phyloP scores from a whole-genome alignment of 2,113 vertebrate species.

The Odobenus rosmarus region DNA sequence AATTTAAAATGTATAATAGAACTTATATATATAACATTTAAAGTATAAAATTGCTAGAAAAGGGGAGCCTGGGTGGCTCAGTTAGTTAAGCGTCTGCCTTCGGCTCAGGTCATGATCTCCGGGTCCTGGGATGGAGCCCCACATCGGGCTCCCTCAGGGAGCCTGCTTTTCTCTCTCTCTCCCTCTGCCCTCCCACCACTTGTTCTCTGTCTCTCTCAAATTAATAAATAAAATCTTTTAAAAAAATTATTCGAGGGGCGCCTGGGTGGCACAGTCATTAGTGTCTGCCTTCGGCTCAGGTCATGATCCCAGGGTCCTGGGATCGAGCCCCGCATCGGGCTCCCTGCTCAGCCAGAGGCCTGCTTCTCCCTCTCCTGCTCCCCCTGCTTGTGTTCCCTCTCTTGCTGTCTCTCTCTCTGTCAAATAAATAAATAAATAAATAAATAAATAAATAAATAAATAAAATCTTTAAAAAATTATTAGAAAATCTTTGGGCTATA shows the following conservation, averaged over 20 bases:
- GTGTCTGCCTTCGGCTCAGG: too few species aligned
- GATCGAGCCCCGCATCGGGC: too few species aligned
- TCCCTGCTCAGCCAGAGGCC: too few species aligned
- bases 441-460: too few species aligned
- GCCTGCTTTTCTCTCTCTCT: background rate
- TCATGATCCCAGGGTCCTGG: too few species aligned
- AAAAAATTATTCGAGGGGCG: background rate
- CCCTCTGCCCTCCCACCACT: too few species aligned
- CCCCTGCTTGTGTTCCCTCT: too few species aligned
- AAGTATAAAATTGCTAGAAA: background rate
- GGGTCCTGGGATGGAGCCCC: too few species aligned
- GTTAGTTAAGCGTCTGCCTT: background rate
- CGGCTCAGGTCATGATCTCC: background rate
- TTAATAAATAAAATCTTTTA: background rate
- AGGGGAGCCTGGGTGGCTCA: background rate
- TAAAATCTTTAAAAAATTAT: background rate
- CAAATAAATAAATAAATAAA: background rate
- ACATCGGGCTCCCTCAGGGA: background rate
- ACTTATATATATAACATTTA: background rate
- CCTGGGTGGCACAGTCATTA: too few species aligned
- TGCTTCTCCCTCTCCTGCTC: too few species aligned
- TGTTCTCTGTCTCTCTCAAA: background rate
- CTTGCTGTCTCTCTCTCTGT: background rate
- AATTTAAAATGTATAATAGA: background rate
- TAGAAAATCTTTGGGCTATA: background rate